A percentile compares a stretch with the other conserved stretches of the same genome.
These are phyloP conservation scores for Athalia circularis DNA, from an alignment of 2,888 invertebrate species.

Conservation along the genomic window DNA sequence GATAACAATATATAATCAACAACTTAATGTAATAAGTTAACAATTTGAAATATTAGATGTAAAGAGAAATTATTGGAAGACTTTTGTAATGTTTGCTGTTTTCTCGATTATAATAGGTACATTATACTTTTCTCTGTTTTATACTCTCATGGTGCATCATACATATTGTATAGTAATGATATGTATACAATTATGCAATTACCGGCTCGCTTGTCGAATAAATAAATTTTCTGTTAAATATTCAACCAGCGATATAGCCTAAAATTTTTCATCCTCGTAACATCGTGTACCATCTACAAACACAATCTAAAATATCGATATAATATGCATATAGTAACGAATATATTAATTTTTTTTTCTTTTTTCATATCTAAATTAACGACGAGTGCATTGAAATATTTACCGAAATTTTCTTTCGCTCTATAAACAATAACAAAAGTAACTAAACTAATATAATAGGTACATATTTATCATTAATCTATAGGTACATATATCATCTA, in stretches of 20 bases:
- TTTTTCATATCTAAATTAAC: constrained; percentile 16
- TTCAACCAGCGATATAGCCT: constrained; percentile 18
- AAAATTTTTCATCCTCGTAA: constrained; percentile 18
- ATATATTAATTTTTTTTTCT: constrained; percentile 30
- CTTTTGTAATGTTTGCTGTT: constrained; percentile 67
- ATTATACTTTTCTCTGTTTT: background rate
- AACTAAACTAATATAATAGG: constrained; percentile 15
- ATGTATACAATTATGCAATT: constrained; percentile 36
- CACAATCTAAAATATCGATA: constrained; percentile 34
- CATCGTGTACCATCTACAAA: constrained; percentile 8
- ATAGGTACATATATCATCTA: background rate
- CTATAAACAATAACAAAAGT: constrained; percentile 27
- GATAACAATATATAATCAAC: constrained; percentile 30
- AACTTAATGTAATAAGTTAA: constrained; percentile 45
- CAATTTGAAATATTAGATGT: constrained; percentile 32
- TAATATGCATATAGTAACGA: constrained; percentile 25
- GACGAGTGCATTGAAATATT: constrained; percentile 11
- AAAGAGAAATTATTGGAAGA: constrained; percentile 61
- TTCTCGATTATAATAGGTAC: constrained; percentile 33
- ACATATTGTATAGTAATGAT: background rate
- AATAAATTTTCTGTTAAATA: constrained; percentile 19
- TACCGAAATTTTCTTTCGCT: constrained; percentile 5
- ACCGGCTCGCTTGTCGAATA: constrained; percentile 15
- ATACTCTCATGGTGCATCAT: constrained; percentile 14
- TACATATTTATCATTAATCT: constrained; percentile 13